Conservation (phyloP, 1,140 invertebrate genomes). For the Eriosoma lanigerum region DNA sequence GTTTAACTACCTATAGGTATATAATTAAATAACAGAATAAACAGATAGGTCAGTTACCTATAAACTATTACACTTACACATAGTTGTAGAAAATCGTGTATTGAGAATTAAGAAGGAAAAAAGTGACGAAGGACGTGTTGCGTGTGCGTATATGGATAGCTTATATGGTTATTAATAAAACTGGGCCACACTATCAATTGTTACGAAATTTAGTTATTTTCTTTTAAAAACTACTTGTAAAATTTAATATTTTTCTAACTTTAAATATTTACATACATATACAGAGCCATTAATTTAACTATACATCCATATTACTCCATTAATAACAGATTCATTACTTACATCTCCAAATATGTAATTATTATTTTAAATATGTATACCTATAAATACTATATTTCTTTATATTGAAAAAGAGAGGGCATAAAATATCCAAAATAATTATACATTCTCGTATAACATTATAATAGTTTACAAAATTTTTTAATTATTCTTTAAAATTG, state of each 20-base stretch:
- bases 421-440: too few species aligned
- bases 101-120: conserved; percentile 30
- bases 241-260: neutral
- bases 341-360: too few species aligned
- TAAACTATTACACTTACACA: conserved; percentile 28
- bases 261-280: neutral
- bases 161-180: conserved; percentile 51
- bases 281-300: too few species aligned
- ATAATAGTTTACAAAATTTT: too few species aligned
- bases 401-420: too few species aligned
- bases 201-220: conserved; percentile 35
- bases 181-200: conserved; percentile 44
- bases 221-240: neutral
- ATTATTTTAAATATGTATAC: too few species aligned
- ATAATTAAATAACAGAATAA: conserved; percentile 1
- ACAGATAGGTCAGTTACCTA: conserved; percentile 49
- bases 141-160: conserved; percentile 21
- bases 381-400: too few species aligned
- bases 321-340: too few species aligned
- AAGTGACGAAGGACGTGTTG: conserved; percentile 48
- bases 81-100: conserved; percentile 23
- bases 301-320: too few species aligned
- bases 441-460: too few species aligned
- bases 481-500: too few species aligned
- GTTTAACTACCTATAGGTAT: neutral